Base-by-base conservation (phyloP, 2,797 vertebrate species). In the Microhierax caerulescens region DNA sequence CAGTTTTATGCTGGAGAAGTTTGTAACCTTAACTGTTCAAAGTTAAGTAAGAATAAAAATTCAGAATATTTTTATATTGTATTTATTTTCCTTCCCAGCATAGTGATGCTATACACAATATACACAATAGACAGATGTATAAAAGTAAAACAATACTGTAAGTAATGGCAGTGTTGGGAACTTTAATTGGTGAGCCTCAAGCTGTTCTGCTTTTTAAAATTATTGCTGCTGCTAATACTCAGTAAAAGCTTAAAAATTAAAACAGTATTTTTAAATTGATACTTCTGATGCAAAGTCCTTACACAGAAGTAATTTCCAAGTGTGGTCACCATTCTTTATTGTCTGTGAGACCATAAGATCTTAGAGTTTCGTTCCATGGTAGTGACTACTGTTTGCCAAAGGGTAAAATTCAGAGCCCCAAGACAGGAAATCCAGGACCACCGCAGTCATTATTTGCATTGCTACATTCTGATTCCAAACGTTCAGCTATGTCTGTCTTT, bases 401-500 rank as follows among this genome's bases (percentile, higher is more conserved):
- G 37, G 39, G 50, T 96, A 93, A 22, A 95, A 90, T 70, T 96
- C 11, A 17, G 63, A 79, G 65, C 11, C 84, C 76, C 67, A 74
- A 82, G 45, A 67, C 37, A 88, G 89, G 45, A 25, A 34, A 81
- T 64, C 25, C 76, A 91, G 24, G 63, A 43, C n/a, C 64, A 39
- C 41, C 73, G 69, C 39, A 78, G 91, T 60, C 60, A 81, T 95
- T 94, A 78, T 57, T 96, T 81, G 14, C 73, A 76, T 91, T 87
- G 53, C 61, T 95, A n/a, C 23, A 18, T 39, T 61, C 48, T 85
- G 34, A 93, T 96, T 73, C 84, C 76, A 90, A 48, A 97, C 90
- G 69, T 90, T 87, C 75, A 95, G 74, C 41, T 43, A 15, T 70
- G 8, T 57, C 45, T 72, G 34, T 48, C 57, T 70, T 77, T 36